phyloP scores from a whole-genome alignment of 2,797 vertebrate genomes.

The Pseudochromis fuscus region DNA sequence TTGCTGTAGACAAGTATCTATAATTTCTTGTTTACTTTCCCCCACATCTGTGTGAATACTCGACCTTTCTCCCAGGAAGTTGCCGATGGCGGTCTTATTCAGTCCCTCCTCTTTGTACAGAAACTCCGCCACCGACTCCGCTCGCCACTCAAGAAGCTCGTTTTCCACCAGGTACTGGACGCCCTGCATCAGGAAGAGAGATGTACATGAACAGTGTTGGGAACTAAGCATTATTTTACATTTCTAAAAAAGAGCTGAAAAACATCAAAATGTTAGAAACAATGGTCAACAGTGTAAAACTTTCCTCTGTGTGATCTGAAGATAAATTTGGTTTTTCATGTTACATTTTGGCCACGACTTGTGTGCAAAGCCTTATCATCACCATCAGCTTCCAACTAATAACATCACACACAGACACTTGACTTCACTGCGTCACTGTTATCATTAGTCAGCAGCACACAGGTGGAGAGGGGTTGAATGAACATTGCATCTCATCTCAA shows the following conservation, averaged over 20 bases:
- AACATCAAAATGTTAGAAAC: too few species aligned
- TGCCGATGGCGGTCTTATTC: constrained; percentile 94
- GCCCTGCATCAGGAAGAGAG: constrained; percentile 81
- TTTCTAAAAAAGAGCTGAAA: too few species aligned
- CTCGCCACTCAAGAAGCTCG: constrained; percentile 82
- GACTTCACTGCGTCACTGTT: constrained; percentile 3
- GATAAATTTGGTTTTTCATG: neutral
- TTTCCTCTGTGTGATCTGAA: too few species aligned
- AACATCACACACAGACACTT: neutral
- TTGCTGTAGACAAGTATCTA: too few species aligned
- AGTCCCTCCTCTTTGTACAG: constrained; percentile 96
- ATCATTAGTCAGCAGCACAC: neutral
- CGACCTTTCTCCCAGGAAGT: constrained; percentile 91
- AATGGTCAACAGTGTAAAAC: too few species aligned
- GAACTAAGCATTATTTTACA: neutral
- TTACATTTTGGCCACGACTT: neutral
- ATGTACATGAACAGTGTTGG: neutral
- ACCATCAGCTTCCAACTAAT: neutral
- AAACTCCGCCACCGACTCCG: constrained; percentile 89
- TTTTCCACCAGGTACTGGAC: constrained; percentile 88
- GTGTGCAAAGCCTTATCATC: neutral
- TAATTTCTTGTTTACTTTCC: too few species aligned
- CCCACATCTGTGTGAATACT: neutral
- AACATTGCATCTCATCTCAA: constrained; percentile 19
- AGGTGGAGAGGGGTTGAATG: neutral